phyloP scores from a whole-genome alignment of 2,888 invertebrate species.

The Mellilla xanthometata region DNA sequence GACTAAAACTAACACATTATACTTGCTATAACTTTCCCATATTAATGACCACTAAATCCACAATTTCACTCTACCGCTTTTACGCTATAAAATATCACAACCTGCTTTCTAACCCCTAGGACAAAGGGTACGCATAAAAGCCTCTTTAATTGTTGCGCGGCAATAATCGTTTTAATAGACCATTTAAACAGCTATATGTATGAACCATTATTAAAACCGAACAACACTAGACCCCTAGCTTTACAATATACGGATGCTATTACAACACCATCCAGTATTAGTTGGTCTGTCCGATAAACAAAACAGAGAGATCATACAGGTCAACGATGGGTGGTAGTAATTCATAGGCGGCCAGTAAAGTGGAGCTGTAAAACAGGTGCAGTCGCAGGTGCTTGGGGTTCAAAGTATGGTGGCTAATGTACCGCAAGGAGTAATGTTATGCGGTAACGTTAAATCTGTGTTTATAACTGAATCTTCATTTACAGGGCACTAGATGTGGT shows the following conservation, averaged over 20 bases:
- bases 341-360: conserved; percentile 41
- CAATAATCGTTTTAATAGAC: conserved; percentile 20
- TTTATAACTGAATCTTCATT: conserved; percentile 65
- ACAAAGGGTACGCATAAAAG: conserved; percentile 10
- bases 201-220: conserved; percentile 52
- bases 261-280: conserved; percentile 42
- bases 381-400: conserved; percentile 39
- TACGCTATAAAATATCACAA: conserved; percentile 1
- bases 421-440: conserved; percentile 65
- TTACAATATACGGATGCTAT: conserved; percentile 47
- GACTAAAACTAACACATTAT: too few species aligned
- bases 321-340: conserved; percentile 51
- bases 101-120: conserved; percentile 4
- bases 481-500: conserved; percentile 42
- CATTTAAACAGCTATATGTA: conserved; percentile 32
- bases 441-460: conserved; percentile 58
- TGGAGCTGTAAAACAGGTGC: conserved; percentile 37
- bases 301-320: conserved; percentile 42
- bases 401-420: conserved; percentile 44
- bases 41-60: too few species aligned
- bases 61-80: not conserved
- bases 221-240: conserved; percentile 48
- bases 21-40: too few species aligned
- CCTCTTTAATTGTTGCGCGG: conserved; percentile 17
- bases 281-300: conserved; percentile 45